Base-by-base conservation (phyloP, 2,888 invertebrate species). In the Parnassius orleans region DNA sequence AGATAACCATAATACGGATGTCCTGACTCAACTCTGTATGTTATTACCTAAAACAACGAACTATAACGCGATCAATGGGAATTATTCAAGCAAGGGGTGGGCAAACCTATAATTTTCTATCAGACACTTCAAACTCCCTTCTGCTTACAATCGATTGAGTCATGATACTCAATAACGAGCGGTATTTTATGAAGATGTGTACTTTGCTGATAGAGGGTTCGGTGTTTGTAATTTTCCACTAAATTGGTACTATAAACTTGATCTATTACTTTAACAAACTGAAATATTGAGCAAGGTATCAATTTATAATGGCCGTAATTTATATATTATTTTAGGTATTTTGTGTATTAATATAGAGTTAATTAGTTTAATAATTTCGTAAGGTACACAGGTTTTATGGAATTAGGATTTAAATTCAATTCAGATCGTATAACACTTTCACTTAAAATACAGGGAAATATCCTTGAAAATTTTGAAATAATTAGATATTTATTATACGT, bases 61-160 rank as follows among this genome's bases (percentile, higher is more conserved):
- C 60, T 57, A 54, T 54, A 44, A 47, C 14, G 19, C 51, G 59
- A 59, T 52, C 46, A 57, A 60, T 57, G 61, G 64, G 65, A 24
- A 41, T 68, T 72, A 71, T 67, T 66, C 66, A 66, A 75, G 75
- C 69, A 70, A 77, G 77, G 80, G 80, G 80, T 69, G 72, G 66
- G 66, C 66, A 67, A 84, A 84, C 86, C 82, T 81, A 83, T 80
- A 85, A 86, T 87, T 86, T 88, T 73, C 75, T 68, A 74, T 71
- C 78, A 83, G 84, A 86, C 84, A 85, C 83, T 86, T 77, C 69
- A 79, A 76, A 76, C 78, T 79, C 78, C 80, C 77, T 79, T 75
- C 76, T 75, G 72, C 72, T 72, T 69, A 69, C 64, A 67, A 77
- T 82, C 84, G 80, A 90, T 90, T 87, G 87, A 90, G 90, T 84